Base-by-base conservation (phyloP, 2,113 vertebrate species). In the Odontophorus gujanensis region DNA sequence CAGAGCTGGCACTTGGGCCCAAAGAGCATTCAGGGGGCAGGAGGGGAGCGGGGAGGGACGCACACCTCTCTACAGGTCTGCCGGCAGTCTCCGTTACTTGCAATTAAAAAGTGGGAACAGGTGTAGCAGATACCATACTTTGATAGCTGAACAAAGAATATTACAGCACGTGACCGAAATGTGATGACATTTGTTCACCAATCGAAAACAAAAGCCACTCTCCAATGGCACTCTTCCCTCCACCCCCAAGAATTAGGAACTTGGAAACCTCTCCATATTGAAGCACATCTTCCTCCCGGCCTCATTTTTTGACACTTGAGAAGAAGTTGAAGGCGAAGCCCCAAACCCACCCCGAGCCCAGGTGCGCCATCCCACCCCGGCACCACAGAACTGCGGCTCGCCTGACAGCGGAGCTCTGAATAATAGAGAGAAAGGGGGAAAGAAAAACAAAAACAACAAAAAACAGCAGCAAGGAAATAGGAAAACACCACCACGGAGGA, bases 141-240 rank as follows among this genome's bases (percentile, higher is more conserved):
- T 96, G 95, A 97, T 95, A 97, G 95, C 97, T 89, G 97, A 97
- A 98, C 97, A 98, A 98, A 98, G 97, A 97, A 95, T 97, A 97
- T 98, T 96, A 97, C 94, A 96, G 95, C 97, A 96, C 96, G 95
- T 96, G 96, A 97, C 97, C 96, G 94, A 97, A 97, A 97, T 97
- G 97, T 96, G 98, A 97, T 98, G 97, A 97, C 97, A 98, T 97
- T 83, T 96, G 96, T 97, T 97, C 96, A 95, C 97, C 96, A 96
- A 97, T 96, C 92, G 96, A 97, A 97, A 98, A 98, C 96, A 97
- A 97, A 98, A 98, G 96, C 97, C 96, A 95, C 97, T 96, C 94
- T 97, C 94, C 94, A 96, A 81, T 95, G 95, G 96, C 85, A 96
- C 81, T 95, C 63, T 96, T 81, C 85, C 96, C 96, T 95, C 95